Evolutionary conservation across 1,140 invertebrate species (phyloP), one percentile per base, ranked within the genome.

Genomic region (Teleogryllus occipitalis): DNA sequence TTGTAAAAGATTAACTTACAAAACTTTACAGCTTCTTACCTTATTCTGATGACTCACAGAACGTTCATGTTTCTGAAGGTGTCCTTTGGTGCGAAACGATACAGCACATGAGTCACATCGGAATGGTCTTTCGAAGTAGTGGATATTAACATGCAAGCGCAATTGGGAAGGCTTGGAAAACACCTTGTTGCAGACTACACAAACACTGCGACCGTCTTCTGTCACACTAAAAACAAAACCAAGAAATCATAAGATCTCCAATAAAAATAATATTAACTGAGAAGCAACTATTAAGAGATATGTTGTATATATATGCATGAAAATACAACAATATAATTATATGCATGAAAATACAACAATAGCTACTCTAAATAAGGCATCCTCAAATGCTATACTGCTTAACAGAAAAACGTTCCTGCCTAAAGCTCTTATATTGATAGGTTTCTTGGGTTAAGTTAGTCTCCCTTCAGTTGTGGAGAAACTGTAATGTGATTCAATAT

Each of bases 81-180:
- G 96, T 8, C 95, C 95, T 86, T 96, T 95, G 3, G 95, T 97
- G 80, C 96, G 89, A 84, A 98, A 97, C 81, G 94, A 96, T 47
- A 97, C 93, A 46, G 93, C 94, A 86, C 97, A 98, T 8, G 94
- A 91, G 82, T 97, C 95, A 85, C 96, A 98, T 80, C 94, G 90
- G 83, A 94, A 98, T 78, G 95, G 95, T 76, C 96, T 90, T 85
- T 98, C 97, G 87, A 98, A 93, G 83, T 97, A 97, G 86, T 99
- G 97, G 83, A 97, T 97, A 86, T 98, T 98, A 84, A 97, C 93
- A 87, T 99, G 97, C 76, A 98, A 88, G 79, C 92, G 90, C 81
- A 98, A 87, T 85, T 98, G 96, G 83, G 94, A 94, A 76, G 94
- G 93, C 87, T 96, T 96, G 78, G 91, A 93, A 86, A 98, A 98